Percentiles rank a stretch among this genome's conserved stretches.
These are phyloP conservation scores for Callocephalon fimbriatum DNA, from an alignment of 2,113 vertebrate genomes.

Conservation along the genomic window DNA sequence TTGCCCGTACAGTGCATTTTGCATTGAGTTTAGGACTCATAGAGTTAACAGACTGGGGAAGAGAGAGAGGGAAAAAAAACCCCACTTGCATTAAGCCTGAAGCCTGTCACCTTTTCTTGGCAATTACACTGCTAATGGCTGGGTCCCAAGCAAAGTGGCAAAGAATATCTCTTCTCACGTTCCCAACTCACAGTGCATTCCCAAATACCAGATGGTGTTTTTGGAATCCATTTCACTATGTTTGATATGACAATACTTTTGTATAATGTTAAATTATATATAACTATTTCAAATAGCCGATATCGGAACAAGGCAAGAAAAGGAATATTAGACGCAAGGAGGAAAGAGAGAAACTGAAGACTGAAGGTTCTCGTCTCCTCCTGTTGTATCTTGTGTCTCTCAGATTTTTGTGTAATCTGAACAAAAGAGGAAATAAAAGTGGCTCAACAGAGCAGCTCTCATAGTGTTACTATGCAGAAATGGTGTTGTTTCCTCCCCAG, in stretches of 20 bases:
- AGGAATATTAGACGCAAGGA: slow-evolving; percentile 78
- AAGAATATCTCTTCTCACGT: slow-evolving; percentile 90
- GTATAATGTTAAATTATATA: slow-evolving; percentile 90
- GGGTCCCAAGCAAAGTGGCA: slow-evolving; percentile 91
- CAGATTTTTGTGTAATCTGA: slow-evolving; percentile 74
- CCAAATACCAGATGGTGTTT: slow-evolving; percentile 97
- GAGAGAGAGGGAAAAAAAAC: slow-evolving; percentile 17
- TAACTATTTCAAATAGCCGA: slow-evolving; percentile 83
- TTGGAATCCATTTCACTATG: slow-evolving; percentile 93
- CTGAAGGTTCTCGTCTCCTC: slow-evolving; percentile 65
- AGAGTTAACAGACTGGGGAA: slow-evolving; percentile 79
- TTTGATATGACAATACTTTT: slow-evolving; percentile 91
- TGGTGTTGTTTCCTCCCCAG: slow-evolving; percentile 59
- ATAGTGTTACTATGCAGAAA: slow-evolving; percentile 36
- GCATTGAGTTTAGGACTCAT: slow-evolving; percentile 72
- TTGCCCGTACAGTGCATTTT: slow-evolving; percentile 60
- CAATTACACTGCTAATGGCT: slow-evolving; percentile 90
- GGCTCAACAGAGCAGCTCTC: slow-evolving; percentile 24
- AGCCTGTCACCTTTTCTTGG: slow-evolving; percentile 96
- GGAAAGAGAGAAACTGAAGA: slow-evolving; percentile 76
- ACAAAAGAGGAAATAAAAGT: slow-evolving; percentile 71
- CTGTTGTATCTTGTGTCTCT: slow-evolving; percentile 63
- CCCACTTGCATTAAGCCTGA: slow-evolving; percentile 82
- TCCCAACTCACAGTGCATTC: slow-evolving; percentile 87
- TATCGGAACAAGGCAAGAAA: slow-evolving; percentile 78